phyloP scores from a whole-genome alignment of 2,797 vertebrate genomes.

The Monodelphis domestica region DNA sequence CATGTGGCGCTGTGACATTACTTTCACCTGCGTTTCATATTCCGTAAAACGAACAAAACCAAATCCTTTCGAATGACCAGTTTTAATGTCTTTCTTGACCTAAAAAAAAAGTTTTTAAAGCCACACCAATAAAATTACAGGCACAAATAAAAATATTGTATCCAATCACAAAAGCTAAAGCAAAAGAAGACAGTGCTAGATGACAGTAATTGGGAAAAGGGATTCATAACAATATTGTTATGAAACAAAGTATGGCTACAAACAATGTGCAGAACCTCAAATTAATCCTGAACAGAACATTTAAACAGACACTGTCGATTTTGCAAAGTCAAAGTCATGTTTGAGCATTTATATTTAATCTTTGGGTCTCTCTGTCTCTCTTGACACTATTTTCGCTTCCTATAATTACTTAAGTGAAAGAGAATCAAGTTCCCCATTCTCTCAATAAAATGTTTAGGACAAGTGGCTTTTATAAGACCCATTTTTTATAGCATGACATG shows the following conservation, averaged over 20 bases:
- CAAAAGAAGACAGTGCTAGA: background rate
- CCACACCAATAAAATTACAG: conserved; percentile 17
- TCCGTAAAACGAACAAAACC: conserved; percentile 99
- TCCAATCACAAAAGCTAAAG: background rate
- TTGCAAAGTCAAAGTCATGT: background rate
- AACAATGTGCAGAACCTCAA: background rate
- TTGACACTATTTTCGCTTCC: background rate
- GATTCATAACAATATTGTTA: background rate
- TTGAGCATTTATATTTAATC: background rate
- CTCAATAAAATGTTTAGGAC: background rate
- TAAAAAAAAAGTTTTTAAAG: conserved; percentile 76
- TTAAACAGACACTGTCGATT: background rate
- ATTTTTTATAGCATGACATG: background rate
- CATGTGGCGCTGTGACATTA: conserved; percentile 98
- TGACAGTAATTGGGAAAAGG: background rate
- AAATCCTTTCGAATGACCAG: conserved; percentile 98
- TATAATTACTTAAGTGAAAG: background rate
- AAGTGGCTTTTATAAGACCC: background rate
- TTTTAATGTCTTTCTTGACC: conserved; percentile 98
- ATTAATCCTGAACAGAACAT: background rate
- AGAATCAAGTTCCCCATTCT: background rate
- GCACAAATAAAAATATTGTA: background rate
- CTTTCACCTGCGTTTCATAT: conserved; percentile 98
- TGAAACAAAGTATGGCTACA: background rate
- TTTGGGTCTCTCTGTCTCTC: background rate